Conservation (phyloP, 2,797 vertebrate genomes). For the Limnodromus scolopaceus region DNA sequence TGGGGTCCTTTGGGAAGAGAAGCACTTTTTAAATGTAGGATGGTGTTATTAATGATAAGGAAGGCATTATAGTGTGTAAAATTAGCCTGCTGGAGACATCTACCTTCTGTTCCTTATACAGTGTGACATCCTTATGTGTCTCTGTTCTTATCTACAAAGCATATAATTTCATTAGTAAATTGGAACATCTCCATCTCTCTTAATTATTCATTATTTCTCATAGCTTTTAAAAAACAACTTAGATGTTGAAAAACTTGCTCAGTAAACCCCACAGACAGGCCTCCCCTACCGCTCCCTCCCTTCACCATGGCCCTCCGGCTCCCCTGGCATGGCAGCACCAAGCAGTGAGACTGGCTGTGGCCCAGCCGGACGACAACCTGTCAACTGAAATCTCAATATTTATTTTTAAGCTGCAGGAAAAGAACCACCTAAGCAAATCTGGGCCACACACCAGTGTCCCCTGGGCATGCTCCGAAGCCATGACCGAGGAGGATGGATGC, state of each 20-base stretch:
- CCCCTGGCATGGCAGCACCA: accelerated
- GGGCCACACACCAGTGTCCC: accelerated
- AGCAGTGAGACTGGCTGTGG: accelerated
- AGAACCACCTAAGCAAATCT: neutral
- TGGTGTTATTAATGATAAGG: neutral
- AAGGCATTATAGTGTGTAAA: neutral
- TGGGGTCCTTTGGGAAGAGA: neutral
- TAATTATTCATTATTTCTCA: neutral
- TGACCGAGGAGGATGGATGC: neutral
- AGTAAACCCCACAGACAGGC: neutral
- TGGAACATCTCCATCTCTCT: neutral
- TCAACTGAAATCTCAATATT: neutral
- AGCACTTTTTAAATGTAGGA: neutral
- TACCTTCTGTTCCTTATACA: neutral
- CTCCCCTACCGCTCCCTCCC: neutral
- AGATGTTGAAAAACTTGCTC: neutral
- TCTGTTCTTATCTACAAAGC: neutral
- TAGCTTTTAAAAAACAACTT: neutral
- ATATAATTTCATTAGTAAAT: neutral
- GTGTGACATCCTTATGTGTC: neutral
- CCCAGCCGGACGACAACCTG: neutral
- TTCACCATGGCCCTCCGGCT: accelerated
- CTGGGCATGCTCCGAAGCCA: neutral
- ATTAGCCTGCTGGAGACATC: neutral
- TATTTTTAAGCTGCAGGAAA: neutral